A percentile compares a stretch with the other conserved stretches of the same genome.
These are phyloP conservation scores for Vanessa cardui DNA, from an alignment of 2,888 invertebrate species.

Conservation along the genomic window DNA sequence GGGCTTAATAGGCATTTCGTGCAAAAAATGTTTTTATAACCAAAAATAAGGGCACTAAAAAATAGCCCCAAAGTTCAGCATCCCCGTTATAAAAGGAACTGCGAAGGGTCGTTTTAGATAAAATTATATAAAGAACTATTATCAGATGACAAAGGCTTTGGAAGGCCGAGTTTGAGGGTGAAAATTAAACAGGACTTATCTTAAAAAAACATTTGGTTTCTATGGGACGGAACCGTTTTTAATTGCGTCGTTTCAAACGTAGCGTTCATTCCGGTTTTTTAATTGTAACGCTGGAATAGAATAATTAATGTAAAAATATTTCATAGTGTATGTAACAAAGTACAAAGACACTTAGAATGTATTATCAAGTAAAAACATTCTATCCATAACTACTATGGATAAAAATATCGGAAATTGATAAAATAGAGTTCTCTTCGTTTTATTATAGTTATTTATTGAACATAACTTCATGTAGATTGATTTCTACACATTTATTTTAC, in stretches of 20 bases:
- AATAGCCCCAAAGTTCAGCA: too few species aligned
- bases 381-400: too few species aligned
- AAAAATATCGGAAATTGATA: too few species aligned
- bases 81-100: background rate
- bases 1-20: too few species aligned
- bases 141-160: slow-evolving; percentile 4
- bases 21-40: background rate
- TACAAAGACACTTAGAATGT: too few species aligned
- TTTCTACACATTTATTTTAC: too few species aligned
- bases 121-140: slow-evolving; percentile 8
- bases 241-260: background rate
- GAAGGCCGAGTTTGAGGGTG: background rate
- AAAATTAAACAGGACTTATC: slow-evolving; percentile 3
- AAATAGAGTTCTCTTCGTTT: too few species aligned
- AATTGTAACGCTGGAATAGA: background rate
- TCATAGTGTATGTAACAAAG: too few species aligned
- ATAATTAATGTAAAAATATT: too few species aligned
- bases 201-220: background rate
- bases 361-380: too few species aligned
- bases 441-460: too few species aligned
- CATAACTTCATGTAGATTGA: too few species aligned
- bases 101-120: slow-evolving; percentile 3
- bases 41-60: background rate
- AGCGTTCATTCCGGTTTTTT: background rate
- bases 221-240: background rate